These are phyloP conservation scores for Tetraneura akinire DNA, from an alignment of 1,140 invertebrate genomes.

Conservation along the genomic window DNA sequence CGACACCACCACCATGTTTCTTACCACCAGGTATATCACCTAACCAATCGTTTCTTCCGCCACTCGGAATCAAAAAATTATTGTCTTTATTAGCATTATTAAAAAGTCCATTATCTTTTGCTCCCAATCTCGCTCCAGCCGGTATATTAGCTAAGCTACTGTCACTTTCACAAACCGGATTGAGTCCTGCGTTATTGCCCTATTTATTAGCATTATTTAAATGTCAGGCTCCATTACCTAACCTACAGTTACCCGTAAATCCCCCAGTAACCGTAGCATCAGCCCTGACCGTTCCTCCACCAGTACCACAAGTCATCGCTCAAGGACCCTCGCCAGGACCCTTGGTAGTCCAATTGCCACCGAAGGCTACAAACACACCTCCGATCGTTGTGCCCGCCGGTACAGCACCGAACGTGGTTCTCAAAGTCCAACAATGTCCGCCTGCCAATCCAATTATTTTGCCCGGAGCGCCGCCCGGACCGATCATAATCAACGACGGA, in stretches of 20 bases:
- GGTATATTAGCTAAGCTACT: too few relatives aligned
- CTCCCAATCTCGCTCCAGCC: too few relatives aligned
- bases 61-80: too few relatives aligned
- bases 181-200: background rate
- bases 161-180: background rate
- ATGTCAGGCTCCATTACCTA: background rate
- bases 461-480: background rate
- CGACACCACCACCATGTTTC: too few relatives aligned
- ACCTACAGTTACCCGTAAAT: too few relatives aligned
- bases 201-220: too few relatives aligned
- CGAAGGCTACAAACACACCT: background rate
- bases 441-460: background rate
- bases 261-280: background rate
- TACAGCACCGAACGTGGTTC: background rate
- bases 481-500: constrained; percentile 1
- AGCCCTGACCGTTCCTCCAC: background rate
- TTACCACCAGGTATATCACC: too few relatives aligned
- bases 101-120: too few relatives aligned
- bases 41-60: too few relatives aligned
- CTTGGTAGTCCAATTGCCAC: background rate
- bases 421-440: background rate
- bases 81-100: too few relatives aligned
- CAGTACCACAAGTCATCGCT: background rate
- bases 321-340: background rate
- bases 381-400: background rate